A percentile compares a stretch with the other conserved stretches of the same genome.
Evolutionary conservation across 2,113 vertebrate genomes (phyloP).

Genomic region (Mixornis gularis): DNA sequence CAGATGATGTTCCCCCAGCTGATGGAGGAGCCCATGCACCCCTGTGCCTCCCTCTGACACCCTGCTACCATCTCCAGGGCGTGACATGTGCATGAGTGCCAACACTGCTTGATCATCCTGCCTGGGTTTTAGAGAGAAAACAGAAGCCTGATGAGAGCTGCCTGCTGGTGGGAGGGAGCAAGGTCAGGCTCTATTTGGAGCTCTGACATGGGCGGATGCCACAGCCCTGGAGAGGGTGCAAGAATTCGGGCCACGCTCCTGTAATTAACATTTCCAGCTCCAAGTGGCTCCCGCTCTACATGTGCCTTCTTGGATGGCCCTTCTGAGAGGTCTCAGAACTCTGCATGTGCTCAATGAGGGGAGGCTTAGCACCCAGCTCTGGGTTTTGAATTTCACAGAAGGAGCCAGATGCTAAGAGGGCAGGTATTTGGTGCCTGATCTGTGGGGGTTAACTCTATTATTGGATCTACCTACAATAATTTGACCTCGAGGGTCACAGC

Average conservation of each 20-base stretch:
- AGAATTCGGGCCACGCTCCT: conserved; percentile 26
- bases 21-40: background rate
- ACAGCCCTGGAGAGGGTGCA: conserved; percentile 2
- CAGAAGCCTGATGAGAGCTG: background rate
- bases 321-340: conserved; percentile 34
- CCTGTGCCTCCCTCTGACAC: background rate
- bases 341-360: background rate
- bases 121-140: conserved; percentile 33
- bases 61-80: background rate
- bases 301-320: conserved; percentile 43
- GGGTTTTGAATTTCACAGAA: conserved; percentile 52
- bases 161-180: background rate
- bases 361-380: conserved; percentile 28
- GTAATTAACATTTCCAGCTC: conserved; percentile 54
- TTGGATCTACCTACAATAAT: conserved; percentile 31
- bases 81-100: background rate
- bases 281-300: background rate
- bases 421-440: conserved; percentile 30
- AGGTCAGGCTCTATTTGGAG: conserved; percentile 39
- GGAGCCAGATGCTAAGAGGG: conserved; percentile 28
- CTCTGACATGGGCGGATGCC: background rate
- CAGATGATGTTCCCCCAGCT: background rate
- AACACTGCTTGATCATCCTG: background rate
- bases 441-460: background rate
- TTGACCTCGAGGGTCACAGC: background rate